Conservation (phyloP, 2,888 invertebrate genomes). For the Drosophila neonasuta region DNA sequence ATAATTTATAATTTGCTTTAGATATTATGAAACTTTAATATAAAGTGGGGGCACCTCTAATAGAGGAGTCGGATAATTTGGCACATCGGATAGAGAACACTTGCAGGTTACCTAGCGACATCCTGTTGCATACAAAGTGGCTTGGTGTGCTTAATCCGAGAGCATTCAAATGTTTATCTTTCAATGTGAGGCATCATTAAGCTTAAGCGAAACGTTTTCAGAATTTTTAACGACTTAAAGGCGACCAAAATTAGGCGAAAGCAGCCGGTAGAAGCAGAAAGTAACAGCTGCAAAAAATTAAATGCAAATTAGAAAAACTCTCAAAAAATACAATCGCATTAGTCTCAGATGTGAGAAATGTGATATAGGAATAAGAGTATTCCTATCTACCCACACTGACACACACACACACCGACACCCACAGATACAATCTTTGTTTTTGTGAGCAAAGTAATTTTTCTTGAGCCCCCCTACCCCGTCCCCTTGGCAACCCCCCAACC, state of each 20-base stretch:
- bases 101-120: slow-evolving; percentile 30
- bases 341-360: slow-evolving; percentile 78
- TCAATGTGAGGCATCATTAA: slow-evolving; percentile 68
- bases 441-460: slow-evolving; percentile 71
- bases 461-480: slow-evolving; percentile 43
- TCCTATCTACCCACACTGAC: slow-evolving; percentile 45
- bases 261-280: slow-evolving; percentile 31
- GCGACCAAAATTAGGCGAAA: slow-evolving; percentile 48
- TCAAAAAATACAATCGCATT: slow-evolving; percentile 72
- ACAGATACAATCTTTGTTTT: slow-evolving; percentile 53
- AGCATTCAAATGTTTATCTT: slow-evolving; percentile 65
- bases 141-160: slow-evolving; percentile 40
- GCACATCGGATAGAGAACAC: not conserved
- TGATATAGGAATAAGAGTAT: slow-evolving; percentile 63
- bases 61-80: not conserved
- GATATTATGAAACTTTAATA: too few species aligned
- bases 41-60: too few species aligned
- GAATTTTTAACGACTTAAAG: slow-evolving; percentile 74
- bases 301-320: slow-evolving; percentile 77
- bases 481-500: slow-evolving; percentile 6
- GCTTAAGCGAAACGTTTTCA: slow-evolving; percentile 62
- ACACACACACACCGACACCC: slow-evolving; percentile 19
- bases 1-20: too few species aligned
- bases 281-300: slow-evolving; percentile 79
- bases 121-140: slow-evolving; percentile 67